Evolutionary conservation across 2,888 invertebrate genomes (phyloP).

Genomic region (Drosophila atroscutellata): DNA sequence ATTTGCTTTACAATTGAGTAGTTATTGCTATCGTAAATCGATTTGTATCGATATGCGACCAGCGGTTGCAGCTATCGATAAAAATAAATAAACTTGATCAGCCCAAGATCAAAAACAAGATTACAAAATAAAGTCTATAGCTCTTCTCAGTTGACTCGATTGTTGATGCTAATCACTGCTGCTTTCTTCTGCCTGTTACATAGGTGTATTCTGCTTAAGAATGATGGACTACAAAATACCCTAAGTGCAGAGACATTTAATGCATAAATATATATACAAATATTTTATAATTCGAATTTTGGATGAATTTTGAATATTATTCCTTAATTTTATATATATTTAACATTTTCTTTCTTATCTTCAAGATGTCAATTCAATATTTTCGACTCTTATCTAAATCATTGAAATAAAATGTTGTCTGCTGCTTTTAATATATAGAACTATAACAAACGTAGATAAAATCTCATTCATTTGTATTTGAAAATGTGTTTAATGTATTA

Average conservation of each 20-base stretch:
- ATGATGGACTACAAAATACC: background rate
- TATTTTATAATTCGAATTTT: too few relatives aligned
- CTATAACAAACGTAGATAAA: accelerated
- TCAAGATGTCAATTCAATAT: background rate
- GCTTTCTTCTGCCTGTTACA: background rate
- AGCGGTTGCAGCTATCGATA: background rate
- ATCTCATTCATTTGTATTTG: background rate
- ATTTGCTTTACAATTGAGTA: background rate
- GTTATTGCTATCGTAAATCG: background rate
- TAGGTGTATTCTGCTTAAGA: background rate
- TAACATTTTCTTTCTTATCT: background rate
- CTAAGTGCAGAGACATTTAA: too few relatives aligned
- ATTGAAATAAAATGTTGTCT: background rate
- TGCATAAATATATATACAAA: too few relatives aligned
- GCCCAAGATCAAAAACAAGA: background rate
- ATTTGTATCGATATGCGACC: background rate
- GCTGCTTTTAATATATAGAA: background rate
- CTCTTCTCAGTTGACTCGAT: background rate
- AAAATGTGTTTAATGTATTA: background rate
- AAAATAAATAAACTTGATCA: accelerated
- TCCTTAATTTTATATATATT: background rate
- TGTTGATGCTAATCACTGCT: background rate
- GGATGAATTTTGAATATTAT: background rate
- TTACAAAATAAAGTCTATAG: background rate
- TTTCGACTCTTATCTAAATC: too few relatives aligned